These are phyloP conservation scores for Drosophila dives DNA, from an alignment of 2,888 invertebrate genomes.

Conservation along the genomic window DNA sequence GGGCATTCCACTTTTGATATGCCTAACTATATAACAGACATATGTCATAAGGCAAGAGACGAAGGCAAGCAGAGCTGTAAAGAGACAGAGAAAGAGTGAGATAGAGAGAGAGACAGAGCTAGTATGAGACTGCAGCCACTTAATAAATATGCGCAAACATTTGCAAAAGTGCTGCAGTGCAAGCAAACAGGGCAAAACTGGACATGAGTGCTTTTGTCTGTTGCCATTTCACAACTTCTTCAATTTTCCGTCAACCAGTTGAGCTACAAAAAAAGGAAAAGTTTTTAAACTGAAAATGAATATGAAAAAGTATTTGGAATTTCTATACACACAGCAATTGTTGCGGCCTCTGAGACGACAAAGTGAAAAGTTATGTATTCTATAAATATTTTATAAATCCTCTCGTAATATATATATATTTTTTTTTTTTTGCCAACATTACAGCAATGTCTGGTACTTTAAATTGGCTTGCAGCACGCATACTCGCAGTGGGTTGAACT, in stretches of 20 bases:
- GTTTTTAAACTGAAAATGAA: constrained; percentile 14
- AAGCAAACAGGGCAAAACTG: not conserved
- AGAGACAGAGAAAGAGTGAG: not conserved
- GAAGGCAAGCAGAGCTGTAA: not conserved
- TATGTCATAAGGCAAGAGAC: constrained; percentile 1
- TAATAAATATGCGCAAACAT: constrained; percentile 45
- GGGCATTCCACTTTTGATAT: constrained; percentile 8
- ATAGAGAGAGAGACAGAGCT: not conserved
- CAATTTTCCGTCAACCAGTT: constrained; percentile 4
- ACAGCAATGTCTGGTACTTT: constrained; percentile 17
- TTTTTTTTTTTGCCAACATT: constrained; percentile 5
- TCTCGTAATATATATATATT: constrained; percentile 9
- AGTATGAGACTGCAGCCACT: constrained; percentile 6
- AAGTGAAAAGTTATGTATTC: constrained; percentile 60
- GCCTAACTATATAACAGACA: constrained; percentile 3
- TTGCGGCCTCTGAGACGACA: constrained; percentile 14
- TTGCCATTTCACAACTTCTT: constrained; percentile 30
- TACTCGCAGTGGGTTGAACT: constrained; percentile 18
- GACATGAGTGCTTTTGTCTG: not conserved
- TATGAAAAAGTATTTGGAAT: constrained; percentile 28
- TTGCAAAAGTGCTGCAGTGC: constrained; percentile 9
- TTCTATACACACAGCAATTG: constrained; percentile 24
- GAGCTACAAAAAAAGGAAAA: not conserved
- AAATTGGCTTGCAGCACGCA: constrained; percentile 51
- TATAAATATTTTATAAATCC: constrained; percentile 59